phyloP scores from a whole-genome alignment of 2,113 vertebrate genomes.

The Lampris incognitus region DNA sequence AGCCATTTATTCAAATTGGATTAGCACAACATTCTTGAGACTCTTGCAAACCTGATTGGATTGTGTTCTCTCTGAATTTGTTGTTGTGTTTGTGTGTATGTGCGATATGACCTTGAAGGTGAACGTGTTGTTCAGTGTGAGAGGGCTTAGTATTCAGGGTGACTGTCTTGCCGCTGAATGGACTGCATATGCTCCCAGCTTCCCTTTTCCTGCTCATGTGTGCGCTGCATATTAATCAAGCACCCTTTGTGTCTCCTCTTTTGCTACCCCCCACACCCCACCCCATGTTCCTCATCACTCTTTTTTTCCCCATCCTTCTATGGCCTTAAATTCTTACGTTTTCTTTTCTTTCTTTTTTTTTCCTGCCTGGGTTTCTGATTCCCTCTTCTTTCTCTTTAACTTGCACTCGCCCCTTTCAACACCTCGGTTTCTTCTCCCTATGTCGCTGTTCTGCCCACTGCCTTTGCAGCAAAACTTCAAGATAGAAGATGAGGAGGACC shows the following conservation, averaged over 20 bases:
- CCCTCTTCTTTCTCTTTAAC: background rate
- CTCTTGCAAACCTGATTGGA: background rate
- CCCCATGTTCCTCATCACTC: background rate
- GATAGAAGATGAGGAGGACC: slow-evolving; percentile 96
- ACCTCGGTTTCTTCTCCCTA: background rate
- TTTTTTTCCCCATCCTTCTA: background rate
- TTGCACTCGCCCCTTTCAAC: background rate
- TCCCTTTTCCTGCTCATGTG: slow-evolving; percentile 20
- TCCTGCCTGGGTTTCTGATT: background rate
- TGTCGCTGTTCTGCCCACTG: background rate
- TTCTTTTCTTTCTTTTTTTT: background rate
- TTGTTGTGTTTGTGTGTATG: background rate
- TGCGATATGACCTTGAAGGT: slow-evolving; percentile 24
- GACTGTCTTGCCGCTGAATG: slow-evolving; percentile 44
- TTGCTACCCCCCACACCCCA: background rate
- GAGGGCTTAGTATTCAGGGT: slow-evolving; percentile 31
- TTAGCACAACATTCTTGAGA: background rate
- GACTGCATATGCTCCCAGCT: slow-evolving; percentile 33
- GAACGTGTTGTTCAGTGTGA: slow-evolving; percentile 8
- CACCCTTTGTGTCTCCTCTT: slow-evolving; percentile 46
- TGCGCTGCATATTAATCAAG: slow-evolving; percentile 68
- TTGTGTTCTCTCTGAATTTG: background rate
- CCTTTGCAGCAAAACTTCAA: slow-evolving; percentile 92
- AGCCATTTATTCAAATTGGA: background rate
- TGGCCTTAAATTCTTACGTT: background rate